Evolutionary conservation across 2,797 vertebrate species (phyloP).

Genomic region (Eupleurogrammus muticus): DNA sequence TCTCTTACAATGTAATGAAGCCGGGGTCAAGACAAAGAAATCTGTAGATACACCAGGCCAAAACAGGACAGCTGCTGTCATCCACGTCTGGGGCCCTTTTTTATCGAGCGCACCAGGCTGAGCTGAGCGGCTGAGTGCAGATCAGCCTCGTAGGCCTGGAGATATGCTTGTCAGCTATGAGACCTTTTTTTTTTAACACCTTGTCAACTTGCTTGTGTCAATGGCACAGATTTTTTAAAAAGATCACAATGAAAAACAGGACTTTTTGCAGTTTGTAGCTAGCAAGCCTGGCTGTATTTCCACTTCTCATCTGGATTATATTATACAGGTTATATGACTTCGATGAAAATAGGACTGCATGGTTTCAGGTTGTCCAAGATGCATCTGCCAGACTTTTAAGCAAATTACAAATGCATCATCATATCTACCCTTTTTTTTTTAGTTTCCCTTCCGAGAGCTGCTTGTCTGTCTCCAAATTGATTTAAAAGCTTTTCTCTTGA

Average conservation of each 20-base stretch:
- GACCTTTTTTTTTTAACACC: constrained; percentile 20
- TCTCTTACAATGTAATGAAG: constrained; percentile 43
- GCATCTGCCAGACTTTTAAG: too few species aligned
- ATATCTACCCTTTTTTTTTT: too few species aligned
- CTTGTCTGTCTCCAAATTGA: too few species aligned
- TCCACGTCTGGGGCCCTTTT: constrained; percentile 37
- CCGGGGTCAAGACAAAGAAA: constrained; percentile 57
- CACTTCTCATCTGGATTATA: too few species aligned
- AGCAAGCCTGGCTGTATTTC: neutral
- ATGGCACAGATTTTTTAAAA: constrained; percentile 4
- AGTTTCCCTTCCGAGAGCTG: too few species aligned
- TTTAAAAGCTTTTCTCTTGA: too few species aligned
- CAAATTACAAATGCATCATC: too few species aligned
- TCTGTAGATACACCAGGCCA: constrained; percentile 24
- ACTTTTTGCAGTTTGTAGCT: neutral
- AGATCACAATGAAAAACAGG: neutral
- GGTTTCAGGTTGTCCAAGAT: too few species aligned
- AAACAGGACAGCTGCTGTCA: constrained; percentile 38
- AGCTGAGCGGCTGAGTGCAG: neutral
- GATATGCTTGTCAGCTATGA: constrained; percentile 10
- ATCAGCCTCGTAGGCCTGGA: constrained; percentile 5
- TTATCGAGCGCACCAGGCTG: constrained; percentile 46
- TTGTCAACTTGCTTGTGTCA: constrained; percentile 11
- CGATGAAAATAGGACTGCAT: too few species aligned
- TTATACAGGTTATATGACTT: too few species aligned